Percentiles rank a stretch among this genome's conserved stretches.
Evolutionary conservation across 1,140 invertebrate species (phyloP).

Genomic region (Drosophila nasuta): DNA sequence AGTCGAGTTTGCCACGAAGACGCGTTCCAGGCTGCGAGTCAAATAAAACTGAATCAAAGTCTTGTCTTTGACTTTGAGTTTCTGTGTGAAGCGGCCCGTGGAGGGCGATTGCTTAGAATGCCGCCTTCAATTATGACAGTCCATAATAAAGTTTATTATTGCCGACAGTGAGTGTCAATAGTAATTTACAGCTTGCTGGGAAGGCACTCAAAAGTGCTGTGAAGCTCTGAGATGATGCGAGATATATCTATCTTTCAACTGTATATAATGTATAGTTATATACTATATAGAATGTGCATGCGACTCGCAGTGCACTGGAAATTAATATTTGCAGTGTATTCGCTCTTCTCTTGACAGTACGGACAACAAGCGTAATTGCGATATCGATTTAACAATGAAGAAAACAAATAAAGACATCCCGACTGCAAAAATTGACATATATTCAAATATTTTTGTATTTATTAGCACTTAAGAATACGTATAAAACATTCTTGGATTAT

Average conservation of each 20-base stretch:
- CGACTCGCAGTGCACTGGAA: neutral
- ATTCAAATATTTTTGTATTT: too few species aligned
- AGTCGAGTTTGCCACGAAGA: constrained; percentile 5
- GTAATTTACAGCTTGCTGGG: constrained; percentile 25
- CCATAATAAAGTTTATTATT: constrained; percentile 42
- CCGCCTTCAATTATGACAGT: constrained; percentile 51
- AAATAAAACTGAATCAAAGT: constrained; percentile 47
- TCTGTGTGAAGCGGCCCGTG: constrained; percentile 46
- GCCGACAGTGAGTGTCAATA: constrained; percentile 41
- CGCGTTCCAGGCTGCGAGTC: constrained; percentile 36
- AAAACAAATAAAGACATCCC: neutral
- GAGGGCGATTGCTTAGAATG: constrained; percentile 43
- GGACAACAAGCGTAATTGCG: neutral
- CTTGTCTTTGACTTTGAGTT: constrained; percentile 37
- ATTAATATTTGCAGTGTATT: neutral
- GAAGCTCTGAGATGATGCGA: constrained; percentile 7
- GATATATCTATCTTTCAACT: neutral
- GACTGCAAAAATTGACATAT: too few species aligned
- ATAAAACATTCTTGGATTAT: too few species aligned
- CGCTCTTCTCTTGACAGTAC: neutral
- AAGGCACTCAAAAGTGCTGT: neutral
- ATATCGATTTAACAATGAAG: neutral
- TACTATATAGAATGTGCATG: neutral
- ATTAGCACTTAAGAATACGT: too few species aligned
- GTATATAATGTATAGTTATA: neutral